Base-by-base conservation (phyloP, 2,888 invertebrate genomes). In the Ophioninae sp. region DNA sequence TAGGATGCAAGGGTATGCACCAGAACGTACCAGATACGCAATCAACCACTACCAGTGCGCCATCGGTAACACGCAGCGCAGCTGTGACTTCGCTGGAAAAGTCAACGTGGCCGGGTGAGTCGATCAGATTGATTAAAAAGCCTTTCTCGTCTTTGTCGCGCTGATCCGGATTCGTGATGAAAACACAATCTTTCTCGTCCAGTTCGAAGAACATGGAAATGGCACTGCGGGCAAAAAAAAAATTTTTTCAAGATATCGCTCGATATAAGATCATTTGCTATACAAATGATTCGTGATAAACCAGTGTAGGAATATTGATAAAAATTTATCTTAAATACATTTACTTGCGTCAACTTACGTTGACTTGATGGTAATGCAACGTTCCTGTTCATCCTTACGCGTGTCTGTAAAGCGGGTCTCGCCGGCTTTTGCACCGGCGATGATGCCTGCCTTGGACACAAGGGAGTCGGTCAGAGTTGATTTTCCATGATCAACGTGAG, bases 281-380 rank as follows among this genome's bases (percentile, higher is more conserved):
- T 30, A 30, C 30, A 30, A 30, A 30, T 30, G 30, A 30, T 30
- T 30, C 30, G 30, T 30, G 30, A 30, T 30, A 30, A 30, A 30
- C 30, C 30, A 30, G 30, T 30, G 30, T 2, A 30, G 30, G 30
- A 30, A 30, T n/a, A 67, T 22, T 9, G 37, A 71, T 6, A 71
- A 58, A 58, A 58, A 39, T 20, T 30, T 13, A 6, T 59, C 20
- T 30, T 23, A 20, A 56, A 8, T 5, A 13, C 0, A 68, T 51
- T 51, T 3, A 17, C 17, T 44, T 8, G 44, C 13, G 13, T 13
- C 6, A 71, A 79, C 97, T 96, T 94, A 98, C 98, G 99, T 99
- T 81, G 99, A 99, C 94, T 99, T 99, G 94, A 99, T 99, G 93
- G 99, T 99, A 94, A 99, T 99, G 93, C 99, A 99, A 94, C 99